phyloP scores from a whole-genome alignment of 92 coral and sea anemone species.

The Anthopleura xanthogrammica region DNA sequence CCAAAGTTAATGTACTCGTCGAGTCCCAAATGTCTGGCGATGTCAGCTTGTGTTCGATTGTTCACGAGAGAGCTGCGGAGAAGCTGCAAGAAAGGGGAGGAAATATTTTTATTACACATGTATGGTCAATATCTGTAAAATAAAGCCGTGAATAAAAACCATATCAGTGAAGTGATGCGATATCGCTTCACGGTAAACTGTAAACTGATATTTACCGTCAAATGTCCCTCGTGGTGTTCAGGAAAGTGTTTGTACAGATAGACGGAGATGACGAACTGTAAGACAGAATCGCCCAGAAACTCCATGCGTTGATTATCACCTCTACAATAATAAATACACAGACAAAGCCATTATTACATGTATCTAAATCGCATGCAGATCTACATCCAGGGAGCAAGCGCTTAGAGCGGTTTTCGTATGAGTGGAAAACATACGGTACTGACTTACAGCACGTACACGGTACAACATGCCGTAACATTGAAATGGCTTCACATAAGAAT shows the following conservation, averaged over 20 bases:
- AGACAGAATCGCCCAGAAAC: constrained; percentile 92
- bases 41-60: constrained; percentile 79
- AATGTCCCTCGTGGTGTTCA: constrained; percentile 99
- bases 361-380: too few species aligned
- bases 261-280: constrained; percentile 90
- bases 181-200: too few species aligned
- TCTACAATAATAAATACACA: constrained; percentile 32
- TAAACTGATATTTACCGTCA: constrained; percentile 58
- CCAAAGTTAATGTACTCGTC: constrained; percentile 87
- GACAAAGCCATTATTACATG: background rate
- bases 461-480: too few species aligned
- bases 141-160: too few species aligned
- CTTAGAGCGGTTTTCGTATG: too few species aligned
- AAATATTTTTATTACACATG: too few species aligned
- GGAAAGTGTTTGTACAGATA: constrained; percentile 89
- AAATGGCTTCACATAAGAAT: too few species aligned
- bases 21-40: constrained; percentile 85
- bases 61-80: constrained; percentile 94
- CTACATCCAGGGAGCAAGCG: too few species aligned
- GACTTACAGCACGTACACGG: too few species aligned
- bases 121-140: too few species aligned
- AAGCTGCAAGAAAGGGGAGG: constrained; percentile 37
- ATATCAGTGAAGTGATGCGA: too few species aligned
- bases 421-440: too few species aligned
- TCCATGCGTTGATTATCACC: constrained; percentile 98